Evolutionary conservation across 2,113 vertebrate species (phyloP), one percentile per base, ranked within the genome.

Genomic region (Callipepla californica): DNA sequence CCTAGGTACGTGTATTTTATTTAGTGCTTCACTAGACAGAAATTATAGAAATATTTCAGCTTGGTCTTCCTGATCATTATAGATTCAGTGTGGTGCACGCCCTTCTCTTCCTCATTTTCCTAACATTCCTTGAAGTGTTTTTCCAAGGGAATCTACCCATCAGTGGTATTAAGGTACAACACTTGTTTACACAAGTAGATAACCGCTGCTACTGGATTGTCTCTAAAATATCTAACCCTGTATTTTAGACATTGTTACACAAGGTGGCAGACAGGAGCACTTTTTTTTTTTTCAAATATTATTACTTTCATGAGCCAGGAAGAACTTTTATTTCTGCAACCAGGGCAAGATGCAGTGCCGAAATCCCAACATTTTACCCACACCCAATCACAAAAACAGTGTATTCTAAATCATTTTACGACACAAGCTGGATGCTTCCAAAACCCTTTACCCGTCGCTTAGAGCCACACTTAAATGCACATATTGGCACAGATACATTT

Each of bases 251-350:
- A 62, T 73, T 34, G 36, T 38, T 85, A 76, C 97, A 95, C 94
- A 83, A 97, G 97, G 95, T 97, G 97, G 97, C 97, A 97, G 96
- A 70, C 85, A 55, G 79, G 96, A 97, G 95, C 70, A 55, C 85
- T 57, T 57, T n/a, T 47, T 9, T 53, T 51, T 44, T 36, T 36
- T n/a, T n/a, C n/a, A 36, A 36, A 36, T 48, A 13, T 40, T 40
- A 40, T 9, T 65, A 57, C 38, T 42, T 6, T 20, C 85, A 88
- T 0, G 2, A 83, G 89, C 47, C 18, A 74, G 45, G 51, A 66
- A 83, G 32, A 70, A 30, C 9, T 83, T 80, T 73, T 76, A 53
- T 74, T 74, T 87, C 51, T 77, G 9, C 53, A 62, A 15, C 23
- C 15, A 15, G 55, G 47, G 22, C 32, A 63, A 89, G 38, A 57